These are phyloP conservation scores for Notechis scutatus DNA, from an alignment of 2,113 vertebrate species.

Conservation along the genomic window DNA sequence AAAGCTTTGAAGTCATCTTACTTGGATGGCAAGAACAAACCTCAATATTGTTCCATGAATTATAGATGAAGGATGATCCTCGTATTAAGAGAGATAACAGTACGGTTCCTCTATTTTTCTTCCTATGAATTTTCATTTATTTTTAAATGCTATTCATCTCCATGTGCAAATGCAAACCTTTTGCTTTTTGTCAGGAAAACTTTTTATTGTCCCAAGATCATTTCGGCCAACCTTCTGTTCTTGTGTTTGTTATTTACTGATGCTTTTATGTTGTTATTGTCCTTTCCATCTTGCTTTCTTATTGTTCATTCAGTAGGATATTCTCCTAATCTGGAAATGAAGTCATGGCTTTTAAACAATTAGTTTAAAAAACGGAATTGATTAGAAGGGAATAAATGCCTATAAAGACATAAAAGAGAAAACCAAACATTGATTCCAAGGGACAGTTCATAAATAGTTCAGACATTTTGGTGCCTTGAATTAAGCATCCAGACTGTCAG, in stretches of 20 bases:
- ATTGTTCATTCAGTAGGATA: slow-evolving; percentile 50
- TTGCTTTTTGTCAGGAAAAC: slow-evolving; percentile 49
- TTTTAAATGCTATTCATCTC: slow-evolving; percentile 38
- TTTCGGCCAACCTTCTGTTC: slow-evolving; percentile 32
- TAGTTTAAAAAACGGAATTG: slow-evolving; percentile 71
- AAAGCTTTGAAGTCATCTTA: slow-evolving; percentile 70
- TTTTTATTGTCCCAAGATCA: slow-evolving; percentile 28
- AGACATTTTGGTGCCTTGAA: slow-evolving; percentile 81
- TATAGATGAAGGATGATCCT: slow-evolving; percentile 77
- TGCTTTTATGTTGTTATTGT: not conserved
- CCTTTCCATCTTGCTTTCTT: slow-evolving; percentile 4
- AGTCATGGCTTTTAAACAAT: slow-evolving; percentile 75
- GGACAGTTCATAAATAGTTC: slow-evolving; percentile 72
- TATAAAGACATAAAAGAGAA: slow-evolving; percentile 57
- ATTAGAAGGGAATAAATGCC: slow-evolving; percentile 68
- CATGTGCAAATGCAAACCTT: slow-evolving; percentile 31
- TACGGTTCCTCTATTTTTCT: slow-evolving; percentile 36
- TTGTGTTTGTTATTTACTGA: slow-evolving; percentile 30
- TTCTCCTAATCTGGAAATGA: slow-evolving; percentile 59
- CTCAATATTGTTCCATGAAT: slow-evolving; percentile 83
- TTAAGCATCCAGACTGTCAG: slow-evolving; percentile 70
- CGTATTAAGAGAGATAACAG: slow-evolving; percentile 58
- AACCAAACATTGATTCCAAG: slow-evolving; percentile 75
- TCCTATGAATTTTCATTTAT: slow-evolving; percentile 44
- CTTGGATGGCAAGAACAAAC: slow-evolving; percentile 69